These are phyloP conservation scores for Empis stercorea DNA, from an alignment of 2,888 invertebrate genomes.

Conservation along the genomic window DNA sequence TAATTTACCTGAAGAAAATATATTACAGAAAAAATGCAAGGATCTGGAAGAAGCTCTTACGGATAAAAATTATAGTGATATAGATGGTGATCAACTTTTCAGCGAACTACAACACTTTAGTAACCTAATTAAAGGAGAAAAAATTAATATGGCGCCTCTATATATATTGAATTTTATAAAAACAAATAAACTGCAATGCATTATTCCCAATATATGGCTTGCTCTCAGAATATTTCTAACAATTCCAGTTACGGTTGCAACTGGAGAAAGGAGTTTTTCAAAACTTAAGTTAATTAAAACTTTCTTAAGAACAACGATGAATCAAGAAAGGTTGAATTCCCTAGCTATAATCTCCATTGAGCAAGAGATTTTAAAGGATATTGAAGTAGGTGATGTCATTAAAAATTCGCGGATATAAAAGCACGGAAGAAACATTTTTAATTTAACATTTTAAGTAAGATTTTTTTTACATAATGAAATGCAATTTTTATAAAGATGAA, in stretches of 20 bases:
- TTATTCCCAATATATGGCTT: constrained; percentile 1
- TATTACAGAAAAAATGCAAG: too few relatives aligned
- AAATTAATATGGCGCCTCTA: background rate
- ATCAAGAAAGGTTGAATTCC: constrained; percentile 1
- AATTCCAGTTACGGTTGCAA: constrained; percentile 1
- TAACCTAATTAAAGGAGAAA: background rate
- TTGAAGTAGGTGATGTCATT: background rate
- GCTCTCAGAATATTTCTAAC: background rate
- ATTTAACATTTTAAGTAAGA: constrained; percentile 1
- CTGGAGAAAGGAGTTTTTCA: constrained; percentile 1
- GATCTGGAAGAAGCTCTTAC: too few relatives aligned
- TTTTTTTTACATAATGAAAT: background rate
- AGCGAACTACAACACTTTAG: background rate
- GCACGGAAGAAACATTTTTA: background rate
- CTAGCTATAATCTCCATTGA: background rate
- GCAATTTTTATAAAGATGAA: background rate
- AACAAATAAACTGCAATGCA: background rate
- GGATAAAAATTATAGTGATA: too few relatives aligned
- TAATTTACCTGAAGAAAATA: background rate
- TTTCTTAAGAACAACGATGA: background rate
- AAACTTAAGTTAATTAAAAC: background rate
- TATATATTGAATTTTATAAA: background rate
- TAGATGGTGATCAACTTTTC: too few relatives aligned
- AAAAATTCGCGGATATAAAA: constrained; percentile 1
- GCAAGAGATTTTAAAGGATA: background rate